Conservation (phyloP, 2,797 vertebrate species). For the Choloepus didactylus region DNA sequence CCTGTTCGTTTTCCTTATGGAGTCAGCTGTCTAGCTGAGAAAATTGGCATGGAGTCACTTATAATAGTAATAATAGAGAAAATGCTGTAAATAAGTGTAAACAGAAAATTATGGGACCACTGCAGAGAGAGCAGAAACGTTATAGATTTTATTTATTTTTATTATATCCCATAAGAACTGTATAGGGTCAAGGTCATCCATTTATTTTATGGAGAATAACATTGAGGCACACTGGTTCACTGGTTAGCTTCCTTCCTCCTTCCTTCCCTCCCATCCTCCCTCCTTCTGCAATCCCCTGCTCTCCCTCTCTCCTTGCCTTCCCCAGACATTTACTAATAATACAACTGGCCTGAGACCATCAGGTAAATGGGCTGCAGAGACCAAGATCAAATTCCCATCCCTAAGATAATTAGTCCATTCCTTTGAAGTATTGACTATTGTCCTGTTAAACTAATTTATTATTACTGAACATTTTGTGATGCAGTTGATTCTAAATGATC, state of each 20-base stretch:
- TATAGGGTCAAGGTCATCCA: neutral
- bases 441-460: neutral
- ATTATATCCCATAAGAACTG: neutral
- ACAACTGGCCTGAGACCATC: neutral
- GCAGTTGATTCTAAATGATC: neutral
- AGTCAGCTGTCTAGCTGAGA: neutral
- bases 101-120: neutral
- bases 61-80: neutral
- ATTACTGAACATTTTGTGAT: conserved; percentile 47
- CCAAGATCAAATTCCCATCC: neutral
- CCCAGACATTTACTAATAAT: neutral
- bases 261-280: neutral
- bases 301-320: neutral
- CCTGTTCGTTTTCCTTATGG: neutral
- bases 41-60: neutral
- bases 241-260: neutral
- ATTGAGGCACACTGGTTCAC: neutral
- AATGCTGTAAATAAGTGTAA: neutral
- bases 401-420: neutral
- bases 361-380: neutral
- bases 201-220: neutral
- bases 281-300: neutral
- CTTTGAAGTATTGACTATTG: neutral
- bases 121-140: neutral
- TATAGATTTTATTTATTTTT: neutral